Evolutionary conservation across 2,888 invertebrate genomes (phyloP).

Genomic region (Troides aeacus): DNA sequence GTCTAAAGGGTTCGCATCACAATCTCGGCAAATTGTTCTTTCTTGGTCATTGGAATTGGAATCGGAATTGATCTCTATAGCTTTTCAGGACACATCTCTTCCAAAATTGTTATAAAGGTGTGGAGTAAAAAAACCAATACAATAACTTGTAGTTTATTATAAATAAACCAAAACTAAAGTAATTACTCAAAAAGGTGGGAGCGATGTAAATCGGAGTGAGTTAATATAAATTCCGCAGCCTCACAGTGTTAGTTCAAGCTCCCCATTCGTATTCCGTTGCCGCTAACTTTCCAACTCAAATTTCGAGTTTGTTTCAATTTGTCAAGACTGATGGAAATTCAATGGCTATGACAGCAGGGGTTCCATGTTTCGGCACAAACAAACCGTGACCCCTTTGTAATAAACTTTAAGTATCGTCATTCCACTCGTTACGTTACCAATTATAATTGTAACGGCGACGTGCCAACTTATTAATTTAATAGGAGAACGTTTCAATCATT

Average conservation of each 20-base stretch:
- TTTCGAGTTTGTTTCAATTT: slow-evolving; percentile 73
- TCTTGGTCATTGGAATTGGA: slow-evolving; percentile 24
- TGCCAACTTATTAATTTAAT: slow-evolving; percentile 4
- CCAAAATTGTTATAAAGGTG: background rate
- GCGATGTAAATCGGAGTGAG: slow-evolving; percentile 60
- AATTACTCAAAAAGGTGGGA: slow-evolving; percentile 36
- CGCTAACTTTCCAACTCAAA: slow-evolving; percentile 60
- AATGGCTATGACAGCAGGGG: slow-evolving; percentile 59
- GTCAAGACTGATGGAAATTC: slow-evolving; percentile 65
- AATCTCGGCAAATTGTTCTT: slow-evolving; percentile 31
- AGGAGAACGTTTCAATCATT: background rate
- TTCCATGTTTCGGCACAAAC: slow-evolving; percentile 45
- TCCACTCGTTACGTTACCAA: slow-evolving; percentile 36
- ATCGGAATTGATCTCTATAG: slow-evolving; percentile 23
- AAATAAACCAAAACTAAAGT: background rate
- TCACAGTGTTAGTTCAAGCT: slow-evolving; percentile 60
- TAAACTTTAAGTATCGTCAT: slow-evolving; percentile 41
- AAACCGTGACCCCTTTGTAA: slow-evolving; percentile 55
- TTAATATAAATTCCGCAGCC: slow-evolving; percentile 67
- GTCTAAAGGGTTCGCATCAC: slow-evolving; percentile 54
- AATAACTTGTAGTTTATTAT: background rate
- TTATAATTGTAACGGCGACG: slow-evolving; percentile 30
- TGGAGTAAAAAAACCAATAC: background rate
- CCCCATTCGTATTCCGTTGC: slow-evolving; percentile 55
- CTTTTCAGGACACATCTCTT: slow-evolving; percentile 3